These are phyloP conservation scores for Cheilosia vulpina DNA, from an alignment of 2,888 invertebrate genomes.

Conservation along the genomic window DNA sequence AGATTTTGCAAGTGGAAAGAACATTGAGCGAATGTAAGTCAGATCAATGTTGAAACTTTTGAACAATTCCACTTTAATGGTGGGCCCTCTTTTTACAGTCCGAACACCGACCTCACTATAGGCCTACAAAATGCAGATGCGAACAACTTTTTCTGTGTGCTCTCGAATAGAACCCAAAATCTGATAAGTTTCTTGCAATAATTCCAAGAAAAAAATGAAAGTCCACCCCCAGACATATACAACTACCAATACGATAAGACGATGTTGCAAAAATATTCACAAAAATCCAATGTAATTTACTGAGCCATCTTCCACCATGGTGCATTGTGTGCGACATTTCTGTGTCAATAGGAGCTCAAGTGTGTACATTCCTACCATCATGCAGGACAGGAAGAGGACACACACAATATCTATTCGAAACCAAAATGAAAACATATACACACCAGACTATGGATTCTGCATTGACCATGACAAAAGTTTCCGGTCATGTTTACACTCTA, in stretches of 20 bases:
- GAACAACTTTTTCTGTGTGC: too few species aligned
- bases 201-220: too few species aligned
- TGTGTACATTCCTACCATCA: conserved; percentile 46
- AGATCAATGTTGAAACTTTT: too few species aligned
- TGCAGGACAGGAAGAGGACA: conserved; percentile 22
- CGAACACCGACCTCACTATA: too few species aligned
- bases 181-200: too few species aligned
- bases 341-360: conserved; percentile 63
- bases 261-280: conserved; percentile 39
- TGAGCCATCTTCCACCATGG: conserved; percentile 19
- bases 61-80: too few species aligned
- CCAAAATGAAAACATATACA: conserved; percentile 59
- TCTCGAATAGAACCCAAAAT: too few species aligned
- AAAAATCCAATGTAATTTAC: conserved; percentile 52
- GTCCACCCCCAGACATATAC: neutral
- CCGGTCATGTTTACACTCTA: conserved; percentile 71
- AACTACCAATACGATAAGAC: conserved; percentile 30
- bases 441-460: conserved; percentile 52
- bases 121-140: too few species aligned
- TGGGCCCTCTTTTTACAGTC: too few species aligned
- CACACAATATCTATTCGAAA: conserved; percentile 34
- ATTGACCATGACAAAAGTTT: conserved; percentile 64
- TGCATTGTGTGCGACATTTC: conserved; percentile 45
- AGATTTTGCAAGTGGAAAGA: too few species aligned
- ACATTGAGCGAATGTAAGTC: too few species aligned